phyloP scores from a whole-genome alignment of 2,888 invertebrate genomes.

The Polydrusus tereticollis region DNA sequence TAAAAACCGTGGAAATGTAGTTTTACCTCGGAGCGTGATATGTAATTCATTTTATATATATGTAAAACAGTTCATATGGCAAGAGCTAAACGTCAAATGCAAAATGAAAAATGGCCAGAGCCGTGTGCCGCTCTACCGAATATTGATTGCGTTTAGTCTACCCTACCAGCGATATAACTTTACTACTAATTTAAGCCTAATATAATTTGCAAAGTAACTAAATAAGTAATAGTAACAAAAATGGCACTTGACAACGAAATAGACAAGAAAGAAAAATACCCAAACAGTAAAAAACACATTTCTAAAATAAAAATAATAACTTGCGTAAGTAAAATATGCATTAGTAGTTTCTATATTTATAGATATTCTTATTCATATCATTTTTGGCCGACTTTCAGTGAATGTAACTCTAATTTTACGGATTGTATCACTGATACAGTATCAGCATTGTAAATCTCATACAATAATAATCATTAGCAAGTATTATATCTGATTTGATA shows the following conservation, averaged over 20 bases:
- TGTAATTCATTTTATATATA: background rate
- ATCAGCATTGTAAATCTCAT: too few relatives aligned
- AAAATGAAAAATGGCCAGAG: conserved; percentile 6
- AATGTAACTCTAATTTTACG: background rate
- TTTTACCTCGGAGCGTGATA: background rate
- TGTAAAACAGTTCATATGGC: conserved; percentile 8
- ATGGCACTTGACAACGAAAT: background rate
- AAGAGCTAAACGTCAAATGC: background rate
- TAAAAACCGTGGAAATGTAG: background rate
- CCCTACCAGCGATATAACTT: background rate
- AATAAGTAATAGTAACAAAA: background rate
- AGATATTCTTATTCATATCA: background rate
- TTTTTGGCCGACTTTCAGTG: conserved; percentile 5
- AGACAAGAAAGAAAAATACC: background rate
- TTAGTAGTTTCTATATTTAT: background rate
- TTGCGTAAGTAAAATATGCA: background rate
- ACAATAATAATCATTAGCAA: too few relatives aligned
- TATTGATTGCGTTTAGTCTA: conserved; percentile 2
- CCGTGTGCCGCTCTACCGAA: background rate
- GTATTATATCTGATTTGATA: too few relatives aligned
- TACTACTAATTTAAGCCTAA: too few relatives aligned
- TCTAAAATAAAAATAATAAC: background rate
- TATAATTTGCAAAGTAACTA: too few relatives aligned
- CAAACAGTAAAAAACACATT: background rate
- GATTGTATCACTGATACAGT: background rate